Conservation (phyloP, 1,140 invertebrate genomes). For the Lordiphosa stackelbergi region DNA sequence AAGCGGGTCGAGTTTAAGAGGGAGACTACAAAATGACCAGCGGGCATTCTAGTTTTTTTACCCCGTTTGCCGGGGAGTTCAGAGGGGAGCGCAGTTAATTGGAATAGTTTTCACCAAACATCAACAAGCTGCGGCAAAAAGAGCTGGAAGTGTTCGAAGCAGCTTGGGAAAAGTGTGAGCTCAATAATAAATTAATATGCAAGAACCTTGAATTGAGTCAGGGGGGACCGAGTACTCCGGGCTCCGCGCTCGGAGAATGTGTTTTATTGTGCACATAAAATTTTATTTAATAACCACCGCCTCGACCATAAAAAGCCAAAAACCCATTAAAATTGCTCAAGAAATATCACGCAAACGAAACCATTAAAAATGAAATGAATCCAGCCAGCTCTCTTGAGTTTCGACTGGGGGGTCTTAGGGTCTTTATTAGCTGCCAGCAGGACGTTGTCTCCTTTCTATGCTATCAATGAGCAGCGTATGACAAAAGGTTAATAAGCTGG, state of each 20-base stretch:
- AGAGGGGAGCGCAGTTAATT: constrained; percentile 48
- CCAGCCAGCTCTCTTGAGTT: constrained; percentile 14
- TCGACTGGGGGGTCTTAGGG: constrained; percentile 23
- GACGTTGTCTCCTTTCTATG: background rate
- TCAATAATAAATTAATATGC: constrained; percentile 30
- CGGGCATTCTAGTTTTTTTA: constrained; percentile 43
- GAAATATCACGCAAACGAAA: constrained; percentile 43
- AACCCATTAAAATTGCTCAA: constrained; percentile 53
- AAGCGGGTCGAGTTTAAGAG: background rate
- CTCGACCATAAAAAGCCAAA: constrained; percentile 48
- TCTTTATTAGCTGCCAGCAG: constrained; percentile 56
- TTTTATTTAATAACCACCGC: constrained; percentile 67
- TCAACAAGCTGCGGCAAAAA: constrained; percentile 34
- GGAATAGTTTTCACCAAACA: constrained; percentile 66
- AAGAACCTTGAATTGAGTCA: constrained; percentile 28
- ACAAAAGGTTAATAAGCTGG: constrained; percentile 8
- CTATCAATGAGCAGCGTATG: too few relatives aligned
- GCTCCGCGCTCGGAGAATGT: background rate
- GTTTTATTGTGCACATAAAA: constrained; percentile 42
- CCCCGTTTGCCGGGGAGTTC: too few relatives aligned
- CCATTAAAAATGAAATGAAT: constrained; percentile 61
- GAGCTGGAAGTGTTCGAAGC: background rate
- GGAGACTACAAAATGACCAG: constrained; percentile 44
- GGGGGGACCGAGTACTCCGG: constrained; percentile 18
- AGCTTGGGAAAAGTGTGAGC: background rate